Evolutionary conservation across 2,113 vertebrate species (phyloP), one percentile per base, ranked within the genome.

Genomic region (Montifringilla adamsi): DNA sequence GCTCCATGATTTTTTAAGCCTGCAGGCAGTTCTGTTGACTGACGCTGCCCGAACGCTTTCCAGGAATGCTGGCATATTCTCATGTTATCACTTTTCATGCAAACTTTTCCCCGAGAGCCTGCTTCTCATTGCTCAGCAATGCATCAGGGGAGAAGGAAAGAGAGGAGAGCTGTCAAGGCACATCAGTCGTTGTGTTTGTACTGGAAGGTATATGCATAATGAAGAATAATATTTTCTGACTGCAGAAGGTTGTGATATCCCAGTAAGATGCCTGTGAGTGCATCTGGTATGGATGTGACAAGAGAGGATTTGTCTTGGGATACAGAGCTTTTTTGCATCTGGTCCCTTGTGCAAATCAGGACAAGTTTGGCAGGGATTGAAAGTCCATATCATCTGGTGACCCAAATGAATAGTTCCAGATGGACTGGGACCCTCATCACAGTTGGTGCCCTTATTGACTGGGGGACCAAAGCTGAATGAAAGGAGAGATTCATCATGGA

Each of bases 361-460:
- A 89, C 78, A 93, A 89, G 64, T 93, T 92, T 96, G 96, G 95
- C 94, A 96, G 83, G 68, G 73, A 89, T 90, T 95, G 75, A 95
- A 97, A 96, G 82, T 97, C 87, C 70, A 49, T 83, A 93, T 97
- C 88, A 96, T 90, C 88, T 92, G 93, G 79, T 96, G 83, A 90
- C 92, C 95, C 88, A 96, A 74, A 94, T 95, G 75, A 94, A 93
- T 95, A 94, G 85, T 56, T 95, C 95, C 96, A 96, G 93, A 95
- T 97, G 95, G 94, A 90, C 90, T 87, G 95, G 77, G 94, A 52
- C 88, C 55, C 88, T 92, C 93, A 78, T 86, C 95, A 96, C 93
- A 96, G 94, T 94, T 96, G 90, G 93, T 92, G 37, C 52, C 62
- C 52, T 89, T 92, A 81, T 75, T 93, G 95, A 88, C 68, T 92